Conservation (phyloP, 2,888 invertebrate species). For the Pteria penguin region DNA sequence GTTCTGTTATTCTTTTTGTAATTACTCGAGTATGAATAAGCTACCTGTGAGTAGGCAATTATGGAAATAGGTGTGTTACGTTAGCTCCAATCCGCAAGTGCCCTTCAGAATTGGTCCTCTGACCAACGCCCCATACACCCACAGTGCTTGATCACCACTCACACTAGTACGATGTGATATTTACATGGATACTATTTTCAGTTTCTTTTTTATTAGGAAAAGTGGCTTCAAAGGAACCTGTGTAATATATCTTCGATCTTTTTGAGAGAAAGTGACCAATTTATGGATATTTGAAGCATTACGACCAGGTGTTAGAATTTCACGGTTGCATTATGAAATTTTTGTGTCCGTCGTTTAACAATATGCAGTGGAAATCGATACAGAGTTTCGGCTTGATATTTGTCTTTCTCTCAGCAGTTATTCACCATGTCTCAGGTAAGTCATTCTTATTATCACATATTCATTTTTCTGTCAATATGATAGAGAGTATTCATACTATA, state of each 20-base stretch:
- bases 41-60: background rate
- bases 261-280: background rate
- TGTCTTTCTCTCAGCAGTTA: background rate
- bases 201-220: background rate
- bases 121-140: background rate
- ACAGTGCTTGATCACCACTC: too few relatives aligned
- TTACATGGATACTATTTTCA: too few relatives aligned
- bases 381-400: background rate
- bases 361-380: background rate
- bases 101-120: background rate
- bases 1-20: constrained; percentile 1
- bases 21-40: background rate
- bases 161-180: too few relatives aligned
- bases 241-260: background rate
- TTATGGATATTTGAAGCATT: background rate
- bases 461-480: too few relatives aligned
- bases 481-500: too few relatives aligned
- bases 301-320: background rate
- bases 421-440: background rate
- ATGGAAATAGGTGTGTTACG: background rate
- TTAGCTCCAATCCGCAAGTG: background rate
- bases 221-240: background rate
- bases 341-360: background rate
- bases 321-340: background rate
- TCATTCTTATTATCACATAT: too few relatives aligned